These are phyloP conservation scores for Nasonia vitripennis DNA, from an alignment of 1,140 invertebrate species.

Conservation along the genomic window DNA sequence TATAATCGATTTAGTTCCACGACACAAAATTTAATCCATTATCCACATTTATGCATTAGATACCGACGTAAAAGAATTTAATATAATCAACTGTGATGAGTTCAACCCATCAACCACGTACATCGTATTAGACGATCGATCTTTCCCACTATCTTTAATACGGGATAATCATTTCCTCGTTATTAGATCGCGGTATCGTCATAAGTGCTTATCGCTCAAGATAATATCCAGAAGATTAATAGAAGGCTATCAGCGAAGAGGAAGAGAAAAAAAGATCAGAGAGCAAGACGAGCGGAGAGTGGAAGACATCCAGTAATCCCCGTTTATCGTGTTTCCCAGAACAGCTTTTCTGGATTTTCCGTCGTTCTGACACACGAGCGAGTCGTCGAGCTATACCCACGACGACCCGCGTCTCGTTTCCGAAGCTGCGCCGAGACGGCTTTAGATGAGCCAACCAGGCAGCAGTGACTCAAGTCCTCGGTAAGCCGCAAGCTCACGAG, in stretches of 20 bases:
- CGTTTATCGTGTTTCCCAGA: conserved; percentile 43
- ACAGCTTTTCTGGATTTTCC: conserved; percentile 42
- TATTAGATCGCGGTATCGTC: neutral
- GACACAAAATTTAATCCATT: too few relatives aligned
- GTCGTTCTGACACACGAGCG: neutral
- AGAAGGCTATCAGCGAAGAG: neutral
- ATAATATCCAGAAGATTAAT: conserved; percentile 29
- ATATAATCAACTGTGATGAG: too few relatives aligned
- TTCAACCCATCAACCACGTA: too few relatives aligned
- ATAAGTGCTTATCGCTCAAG: conserved; percentile 19
- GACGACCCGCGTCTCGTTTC: neutral
- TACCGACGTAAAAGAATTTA: too few relatives aligned
- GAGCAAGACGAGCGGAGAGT: neutral
- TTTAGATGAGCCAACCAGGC: neutral
- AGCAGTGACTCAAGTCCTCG: conserved; percentile 7
- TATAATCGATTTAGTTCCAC: too few relatives aligned
- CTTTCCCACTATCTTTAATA: neutral
- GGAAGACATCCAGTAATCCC: conserved; percentile 17
- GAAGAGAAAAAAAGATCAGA: neutral
- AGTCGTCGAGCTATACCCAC: neutral
- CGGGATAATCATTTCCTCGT: neutral
- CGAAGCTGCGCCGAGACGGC: neutral
- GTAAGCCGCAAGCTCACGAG: conserved; percentile 4
- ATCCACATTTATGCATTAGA: too few relatives aligned
- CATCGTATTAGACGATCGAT: neutral